These are phyloP conservation scores for Arvicanthis niloticus DNA, from an alignment of 2,113 vertebrate genomes.

Conservation along the genomic window DNA sequence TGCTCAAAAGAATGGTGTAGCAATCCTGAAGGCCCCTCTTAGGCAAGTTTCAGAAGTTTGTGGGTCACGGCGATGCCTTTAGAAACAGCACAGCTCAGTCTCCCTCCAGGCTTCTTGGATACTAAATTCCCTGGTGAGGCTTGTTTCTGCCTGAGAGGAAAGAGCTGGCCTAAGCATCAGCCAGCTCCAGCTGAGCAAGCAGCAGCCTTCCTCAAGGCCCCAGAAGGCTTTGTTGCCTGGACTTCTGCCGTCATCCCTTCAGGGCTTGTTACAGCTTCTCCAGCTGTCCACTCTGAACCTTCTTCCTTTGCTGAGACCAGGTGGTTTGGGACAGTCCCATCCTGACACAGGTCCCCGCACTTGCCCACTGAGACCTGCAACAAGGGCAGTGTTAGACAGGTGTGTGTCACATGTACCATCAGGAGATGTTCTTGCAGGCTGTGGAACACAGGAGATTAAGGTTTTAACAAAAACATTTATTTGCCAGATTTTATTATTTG, in stretches of 20 bases:
- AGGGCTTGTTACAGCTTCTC: background rate
- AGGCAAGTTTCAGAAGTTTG: slow-evolving; percentile 50
- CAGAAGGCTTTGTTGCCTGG: background rate
- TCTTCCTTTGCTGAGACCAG: background rate
- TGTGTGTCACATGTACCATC: accelerated
- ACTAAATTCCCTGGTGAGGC: accelerated
- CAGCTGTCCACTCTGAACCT: background rate
- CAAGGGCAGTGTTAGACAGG: background rate
- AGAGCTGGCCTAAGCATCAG: accelerated
- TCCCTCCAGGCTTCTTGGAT: background rate
- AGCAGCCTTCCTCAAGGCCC: slow-evolving; percentile 44
- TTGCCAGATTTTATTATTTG: slow-evolving; percentile 27
- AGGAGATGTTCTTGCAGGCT: background rate
- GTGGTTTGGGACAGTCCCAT: accelerated
- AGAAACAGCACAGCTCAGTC: background rate
- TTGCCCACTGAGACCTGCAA: background rate
- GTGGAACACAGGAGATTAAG: background rate
- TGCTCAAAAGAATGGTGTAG: background rate
- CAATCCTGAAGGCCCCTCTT: slow-evolving; percentile 39
- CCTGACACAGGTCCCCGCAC: background rate
- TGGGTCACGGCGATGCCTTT: slow-evolving; percentile 10
- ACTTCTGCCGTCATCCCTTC: slow-evolving; percentile 57
- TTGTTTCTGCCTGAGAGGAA: background rate
- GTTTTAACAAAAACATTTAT: background rate
- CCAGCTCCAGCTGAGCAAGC: background rate